Base-by-base conservation (phyloP, 2,888 invertebrate genomes). In the Anthrax anthrax region DNA sequence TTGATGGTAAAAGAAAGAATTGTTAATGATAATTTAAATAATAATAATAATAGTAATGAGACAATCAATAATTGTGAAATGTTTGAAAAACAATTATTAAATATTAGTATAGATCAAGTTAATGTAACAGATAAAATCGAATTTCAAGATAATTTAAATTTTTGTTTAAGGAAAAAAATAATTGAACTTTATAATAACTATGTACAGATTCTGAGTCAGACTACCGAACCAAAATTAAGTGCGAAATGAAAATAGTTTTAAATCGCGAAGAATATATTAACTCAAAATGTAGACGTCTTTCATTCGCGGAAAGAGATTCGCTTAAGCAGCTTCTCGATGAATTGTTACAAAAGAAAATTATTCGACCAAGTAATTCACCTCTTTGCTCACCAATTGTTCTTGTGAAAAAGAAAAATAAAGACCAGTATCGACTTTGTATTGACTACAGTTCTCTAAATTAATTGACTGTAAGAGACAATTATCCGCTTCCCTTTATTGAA, bases 401-500 rank as follows among this genome's bases (percentile, higher is more conserved):
- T 18, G 49, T 54, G 4, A 47, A 40, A 39, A 53, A 53, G 38
- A 50, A 50, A 46, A 29, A 29, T 29, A 29, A 29, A 29, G 42
- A 36, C 8, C 42, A 39, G 1, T 50, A 50, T 14, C 29, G 52
- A 13, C n/a, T 54, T 13, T 52, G 50, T 23, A 18, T 54, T 13
- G 52, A 54, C 23, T 55, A 50, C 40, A 43, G 53, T 4, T 18
- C 16, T 14, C 29, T 55, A n/a, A 55, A 52, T 50, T 46, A 50
- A 42, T 18, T 50, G 0, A 52, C 52, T 2, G 32, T 46, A 18
- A 47, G 46, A 10, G 51, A 50, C 42, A 51, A 52, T 37, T 50
- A 49, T 37, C 51, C 53, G 1, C 29, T 51, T 8, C 52, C 52
- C 1, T 17, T 52, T 12, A 51, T 54, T 14, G 52, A 54, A n/a